phyloP scores from a whole-genome alignment of 2,888 invertebrate genomes.

The Nomada ferruginata region DNA sequence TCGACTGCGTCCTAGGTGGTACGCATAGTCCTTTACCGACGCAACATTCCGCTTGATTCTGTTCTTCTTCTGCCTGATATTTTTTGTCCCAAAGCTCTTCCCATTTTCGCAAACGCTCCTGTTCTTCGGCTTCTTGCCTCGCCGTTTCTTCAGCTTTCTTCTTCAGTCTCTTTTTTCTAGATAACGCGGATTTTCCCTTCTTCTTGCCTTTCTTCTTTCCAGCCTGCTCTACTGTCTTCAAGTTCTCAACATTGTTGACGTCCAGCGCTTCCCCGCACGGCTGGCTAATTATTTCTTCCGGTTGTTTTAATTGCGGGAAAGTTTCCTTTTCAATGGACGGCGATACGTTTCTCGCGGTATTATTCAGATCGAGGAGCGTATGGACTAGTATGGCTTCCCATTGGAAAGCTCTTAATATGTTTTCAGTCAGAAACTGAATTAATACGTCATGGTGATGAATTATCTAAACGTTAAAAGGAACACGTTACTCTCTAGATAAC shows the following conservation, averaged over 20 bases:
- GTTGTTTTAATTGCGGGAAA: conserved; percentile 34
- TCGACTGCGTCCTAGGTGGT: conserved; percentile 67
- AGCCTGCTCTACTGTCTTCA: conserved; percentile 6
- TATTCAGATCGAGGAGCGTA: conserved; percentile 17
- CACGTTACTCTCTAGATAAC: background rate
- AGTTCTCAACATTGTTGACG: conserved; percentile 16
- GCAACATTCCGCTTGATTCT: conserved; percentile 64
- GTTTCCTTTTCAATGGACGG: conserved; percentile 6
- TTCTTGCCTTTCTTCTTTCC: conserved; percentile 17
- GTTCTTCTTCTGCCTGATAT: conserved; percentile 58
- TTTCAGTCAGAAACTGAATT: background rate
- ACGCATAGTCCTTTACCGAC: conserved; percentile 46
- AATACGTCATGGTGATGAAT: background rate
- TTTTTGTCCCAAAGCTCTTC: conserved; percentile 66
- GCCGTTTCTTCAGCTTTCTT: background rate
- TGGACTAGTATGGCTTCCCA: conserved; percentile 34
- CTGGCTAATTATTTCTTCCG: conserved; percentile 45
- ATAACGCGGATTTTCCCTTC: conserved; percentile 22
- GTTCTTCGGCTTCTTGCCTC: conserved; percentile 39
- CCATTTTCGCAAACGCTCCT: conserved; percentile 64
- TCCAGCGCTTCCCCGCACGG: conserved; percentile 33
- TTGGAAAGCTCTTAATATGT: conserved; percentile 5
- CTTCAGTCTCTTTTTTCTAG: background rate
- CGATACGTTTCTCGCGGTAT: background rate
- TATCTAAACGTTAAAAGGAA: conserved; percentile 2